These are phyloP conservation scores for Coenonympha arcania DNA, from an alignment of 2,888 invertebrate species.

Conservation along the genomic window DNA sequence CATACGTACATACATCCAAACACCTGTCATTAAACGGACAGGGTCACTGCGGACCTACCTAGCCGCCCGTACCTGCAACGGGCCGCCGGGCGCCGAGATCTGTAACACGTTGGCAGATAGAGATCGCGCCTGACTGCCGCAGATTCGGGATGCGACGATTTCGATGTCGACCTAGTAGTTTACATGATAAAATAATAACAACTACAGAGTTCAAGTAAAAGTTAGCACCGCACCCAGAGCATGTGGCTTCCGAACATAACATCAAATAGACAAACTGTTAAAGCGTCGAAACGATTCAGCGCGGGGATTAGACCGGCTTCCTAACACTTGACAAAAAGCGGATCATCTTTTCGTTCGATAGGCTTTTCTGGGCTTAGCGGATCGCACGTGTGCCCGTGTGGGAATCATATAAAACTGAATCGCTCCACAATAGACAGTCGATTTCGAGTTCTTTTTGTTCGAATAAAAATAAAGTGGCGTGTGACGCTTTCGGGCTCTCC, in stretches of 20 bases:
- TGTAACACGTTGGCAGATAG: constrained; percentile 69
- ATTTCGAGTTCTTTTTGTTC: constrained; percentile 20
- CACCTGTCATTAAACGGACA: constrained; percentile 72
- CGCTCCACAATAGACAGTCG: constrained; percentile 23
- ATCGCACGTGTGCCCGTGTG: constrained; percentile 50
- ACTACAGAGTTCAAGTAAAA: constrained; percentile 48
- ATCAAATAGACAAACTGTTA: constrained; percentile 36
- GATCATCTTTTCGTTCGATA: constrained; percentile 46
- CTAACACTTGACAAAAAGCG: constrained; percentile 44
- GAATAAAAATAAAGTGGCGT: constrained; percentile 21
- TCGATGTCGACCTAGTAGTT: constrained; percentile 48
- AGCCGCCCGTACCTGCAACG: no score
- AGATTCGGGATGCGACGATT: constrained; percentile 61
- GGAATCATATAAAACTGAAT: constrained; percentile 33
- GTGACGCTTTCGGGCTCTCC: constrained; percentile 30
- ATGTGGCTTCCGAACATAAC: constrained; percentile 30
- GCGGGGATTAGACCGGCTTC: constrained; percentile 43
- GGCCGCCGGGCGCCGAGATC: no score
- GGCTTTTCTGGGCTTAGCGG: constrained; percentile 58
- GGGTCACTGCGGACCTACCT: constrained; percentile 53
- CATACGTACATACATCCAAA: constrained; percentile 69
- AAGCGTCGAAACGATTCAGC: constrained; percentile 39
- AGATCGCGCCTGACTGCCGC: constrained; percentile 46
- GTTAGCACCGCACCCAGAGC: constrained; percentile 15
- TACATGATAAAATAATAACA: constrained; percentile 50